Percentiles rank a stretch among this genome's conserved stretches.
phyloP scores from a whole-genome alignment of 2,797 vertebrate genomes.

The Lithobates sylvaticus region DNA sequence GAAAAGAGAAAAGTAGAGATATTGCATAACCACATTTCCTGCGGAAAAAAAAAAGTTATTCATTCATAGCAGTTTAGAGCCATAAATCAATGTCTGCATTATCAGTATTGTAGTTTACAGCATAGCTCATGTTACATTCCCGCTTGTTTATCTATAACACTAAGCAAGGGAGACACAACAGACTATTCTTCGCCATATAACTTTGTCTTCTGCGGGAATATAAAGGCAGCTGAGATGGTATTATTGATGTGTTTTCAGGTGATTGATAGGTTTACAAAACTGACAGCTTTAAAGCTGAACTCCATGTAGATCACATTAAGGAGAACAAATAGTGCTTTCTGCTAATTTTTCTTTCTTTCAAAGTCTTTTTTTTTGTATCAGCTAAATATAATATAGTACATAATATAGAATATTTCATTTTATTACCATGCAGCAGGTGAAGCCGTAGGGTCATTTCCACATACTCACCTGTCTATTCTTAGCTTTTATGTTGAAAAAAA shows the following conservation, averaged over 20 bases:
- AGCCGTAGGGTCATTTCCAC: background rate
- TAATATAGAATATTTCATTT: too few species aligned
- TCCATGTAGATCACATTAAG: too few species aligned
- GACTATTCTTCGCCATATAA: background rate
- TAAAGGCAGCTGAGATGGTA: background rate
- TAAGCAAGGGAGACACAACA: background rate
- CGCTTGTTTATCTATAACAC: background rate
- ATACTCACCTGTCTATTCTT: background rate
- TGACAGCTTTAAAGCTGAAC: background rate
- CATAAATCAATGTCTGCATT: background rate
- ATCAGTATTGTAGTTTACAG: conserved; percentile 2
- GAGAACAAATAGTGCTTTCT: too few species aligned
- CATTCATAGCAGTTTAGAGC: background rate
- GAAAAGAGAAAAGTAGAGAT: background rate
- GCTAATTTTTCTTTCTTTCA: background rate
- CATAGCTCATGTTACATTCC: background rate
- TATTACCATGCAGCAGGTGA: background rate
- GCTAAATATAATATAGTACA: background rate
- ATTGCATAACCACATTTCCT: background rate
- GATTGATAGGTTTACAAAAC: background rate
- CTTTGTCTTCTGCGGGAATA: background rate
- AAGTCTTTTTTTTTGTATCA: background rate
- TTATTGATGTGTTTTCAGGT: background rate
- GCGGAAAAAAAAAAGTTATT: background rate
- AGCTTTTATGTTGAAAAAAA: background rate